Percentiles rank a stretch among this genome's conserved stretches.
Evolutionary conservation across 2,797 vertebrate genomes (phyloP).

Genomic region (Petrocephalus schoutedeni): DNA sequence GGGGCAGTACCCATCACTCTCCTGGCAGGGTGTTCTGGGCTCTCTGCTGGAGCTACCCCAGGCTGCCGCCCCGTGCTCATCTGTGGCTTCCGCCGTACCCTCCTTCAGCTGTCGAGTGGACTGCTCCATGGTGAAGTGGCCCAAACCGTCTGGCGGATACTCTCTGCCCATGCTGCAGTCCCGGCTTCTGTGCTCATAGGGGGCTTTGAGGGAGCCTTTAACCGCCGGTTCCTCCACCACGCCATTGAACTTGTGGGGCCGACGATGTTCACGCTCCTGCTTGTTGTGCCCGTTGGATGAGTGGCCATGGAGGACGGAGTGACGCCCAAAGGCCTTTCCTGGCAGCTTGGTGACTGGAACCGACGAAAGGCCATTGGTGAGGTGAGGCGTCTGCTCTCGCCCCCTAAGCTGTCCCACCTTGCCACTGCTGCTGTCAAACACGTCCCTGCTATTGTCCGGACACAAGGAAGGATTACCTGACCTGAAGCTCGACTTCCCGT

Average conservation of each 20-base stretch:
- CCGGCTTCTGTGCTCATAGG: slow-evolving; percentile 59
- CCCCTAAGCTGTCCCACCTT: slow-evolving; percentile 68
- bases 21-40: slow-evolving; percentile 70
- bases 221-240: slow-evolving; percentile 62
- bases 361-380: slow-evolving; percentile 67
- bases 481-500: slow-evolving; percentile 70
- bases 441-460: slow-evolving; percentile 65
- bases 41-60: slow-evolving; percentile 72
- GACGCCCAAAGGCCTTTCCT: slow-evolving; percentile 77
- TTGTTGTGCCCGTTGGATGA: slow-evolving; percentile 75
- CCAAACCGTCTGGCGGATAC: slow-evolving; percentile 51
- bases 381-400: slow-evolving; percentile 64
- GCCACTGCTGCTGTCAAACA: slow-evolving; percentile 48
- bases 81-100: slow-evolving; percentile 79
- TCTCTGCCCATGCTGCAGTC: slow-evolving; percentile 34
- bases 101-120: slow-evolving; percentile 86
- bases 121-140: slow-evolving; percentile 80
- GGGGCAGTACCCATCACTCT: slow-evolving; percentile 93
- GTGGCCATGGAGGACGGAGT: slow-evolving; percentile 78
- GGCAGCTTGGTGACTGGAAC: slow-evolving; percentile 50
- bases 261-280: slow-evolving; percentile 58
- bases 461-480: slow-evolving; percentile 72
- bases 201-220: slow-evolving; percentile 74
- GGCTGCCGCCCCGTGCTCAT: slow-evolving; percentile 72
- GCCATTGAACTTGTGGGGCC: slow-evolving; percentile 69